Percentiles rank a stretch among this genome's conserved stretches.
These are phyloP conservation scores for Ischnus inquisitorius DNA, from an alignment of 2,888 invertebrate species.

Conservation along the genomic window DNA sequence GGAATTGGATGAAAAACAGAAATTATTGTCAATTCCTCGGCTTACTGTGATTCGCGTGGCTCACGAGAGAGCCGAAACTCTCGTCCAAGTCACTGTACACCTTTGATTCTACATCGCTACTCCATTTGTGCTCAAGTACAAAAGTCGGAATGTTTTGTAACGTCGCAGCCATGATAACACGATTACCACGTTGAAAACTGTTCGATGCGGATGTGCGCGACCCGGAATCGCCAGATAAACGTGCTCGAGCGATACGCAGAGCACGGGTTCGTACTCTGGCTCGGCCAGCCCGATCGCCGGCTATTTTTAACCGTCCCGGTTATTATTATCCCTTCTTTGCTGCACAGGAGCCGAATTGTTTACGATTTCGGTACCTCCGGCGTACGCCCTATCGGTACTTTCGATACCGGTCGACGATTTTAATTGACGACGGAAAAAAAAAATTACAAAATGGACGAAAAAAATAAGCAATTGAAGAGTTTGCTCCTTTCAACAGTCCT, in stretches of 20 bases:
- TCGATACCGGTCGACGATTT: neutral
- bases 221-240: conserved; percentile 11
- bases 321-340: conserved; percentile 79
- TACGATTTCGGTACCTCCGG: conserved; percentile 29
- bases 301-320: conserved; percentile 80
- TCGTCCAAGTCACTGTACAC: conserved; percentile 76
- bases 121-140: conserved; percentile 84
- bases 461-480: no score
- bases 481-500: no score
- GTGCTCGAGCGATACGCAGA: conserved; percentile 50
- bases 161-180: conserved; percentile 80
- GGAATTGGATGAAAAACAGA: neutral
- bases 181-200: conserved; percentile 57
- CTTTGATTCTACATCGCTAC: conserved; percentile 82
- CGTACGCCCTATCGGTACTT: neutral
- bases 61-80: conserved; percentile 54
- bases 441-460: no score
- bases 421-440: no score
- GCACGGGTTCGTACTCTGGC: conserved; percentile 55
- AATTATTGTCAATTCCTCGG: conserved; percentile 48
- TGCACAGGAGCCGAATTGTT: conserved; percentile 57
- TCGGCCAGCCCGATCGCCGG: conserved; percentile 70
- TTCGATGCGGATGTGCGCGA: conserved; percentile 22
- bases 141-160: conserved; percentile 84
- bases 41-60: conserved; percentile 73